Conservation (phyloP, 53 echinoderm and acorn worm genomes). For the Pentamera pediparva region DNA sequence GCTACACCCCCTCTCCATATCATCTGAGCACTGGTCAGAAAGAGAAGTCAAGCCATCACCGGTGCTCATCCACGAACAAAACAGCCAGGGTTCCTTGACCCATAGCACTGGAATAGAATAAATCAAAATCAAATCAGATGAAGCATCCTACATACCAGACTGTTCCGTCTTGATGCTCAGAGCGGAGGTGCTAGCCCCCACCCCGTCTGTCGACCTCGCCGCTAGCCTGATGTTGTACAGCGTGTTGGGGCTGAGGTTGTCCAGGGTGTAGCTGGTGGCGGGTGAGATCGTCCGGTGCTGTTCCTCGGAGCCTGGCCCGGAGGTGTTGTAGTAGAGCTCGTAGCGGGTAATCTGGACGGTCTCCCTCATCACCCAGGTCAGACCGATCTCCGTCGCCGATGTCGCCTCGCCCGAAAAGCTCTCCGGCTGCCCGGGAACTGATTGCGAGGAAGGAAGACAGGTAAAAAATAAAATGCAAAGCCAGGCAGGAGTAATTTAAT, state of each 20-base stretch:
- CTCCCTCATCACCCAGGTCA: constrained; percentile 74
- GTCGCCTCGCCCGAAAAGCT: constrained; percentile 72
- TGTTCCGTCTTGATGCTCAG: constrained; percentile 79
- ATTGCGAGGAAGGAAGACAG: background rate
- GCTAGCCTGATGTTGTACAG: constrained; percentile 85
- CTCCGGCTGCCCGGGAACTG: constrained; percentile 95
- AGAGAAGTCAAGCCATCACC: too few relatives aligned
- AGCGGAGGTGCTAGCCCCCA: constrained; percentile 75
- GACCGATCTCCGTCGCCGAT: constrained; percentile 67
- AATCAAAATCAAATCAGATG: too few relatives aligned
- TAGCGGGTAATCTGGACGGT: constrained; percentile 63
- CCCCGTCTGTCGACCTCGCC: constrained; percentile 68
- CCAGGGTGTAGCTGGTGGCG: constrained; percentile 44
- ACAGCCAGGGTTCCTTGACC: too few relatives aligned
- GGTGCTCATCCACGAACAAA: too few relatives aligned
- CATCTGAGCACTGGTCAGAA: too few relatives aligned
- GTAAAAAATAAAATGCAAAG: background rate
- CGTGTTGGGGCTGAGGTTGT: constrained; percentile 79
- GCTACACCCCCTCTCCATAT: too few relatives aligned
- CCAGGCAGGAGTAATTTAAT: background rate
- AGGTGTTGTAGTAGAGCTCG: constrained; percentile 92
- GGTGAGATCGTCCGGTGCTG: constrained; percentile 69
- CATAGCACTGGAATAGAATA: too few relatives aligned
- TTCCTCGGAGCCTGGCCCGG: constrained; percentile 46
- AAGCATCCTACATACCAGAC: constrained; percentile 64